Evolutionary conservation across 2,797 vertebrate species (phyloP).

Genomic region (Lycodopsis pacificus): DNA sequence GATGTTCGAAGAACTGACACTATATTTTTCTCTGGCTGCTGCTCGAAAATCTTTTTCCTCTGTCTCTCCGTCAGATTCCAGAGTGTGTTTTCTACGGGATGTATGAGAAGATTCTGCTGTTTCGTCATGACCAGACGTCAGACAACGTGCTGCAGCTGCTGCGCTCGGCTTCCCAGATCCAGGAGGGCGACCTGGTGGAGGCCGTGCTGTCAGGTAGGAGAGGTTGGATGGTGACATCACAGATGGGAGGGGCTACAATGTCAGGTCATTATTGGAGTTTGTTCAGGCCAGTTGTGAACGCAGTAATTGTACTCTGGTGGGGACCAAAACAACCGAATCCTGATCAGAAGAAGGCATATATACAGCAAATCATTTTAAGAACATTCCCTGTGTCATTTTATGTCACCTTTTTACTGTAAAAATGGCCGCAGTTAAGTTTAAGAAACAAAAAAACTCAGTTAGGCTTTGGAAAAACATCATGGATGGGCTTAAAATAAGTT

Average conservation of each 20-base stretch:
- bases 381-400: not conserved
- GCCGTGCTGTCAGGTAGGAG: conserved; percentile 93
- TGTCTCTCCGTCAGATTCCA: conserved; percentile 88
- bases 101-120: conserved; percentile 98
- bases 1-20: not conserved
- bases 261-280: no score
- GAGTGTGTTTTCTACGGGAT: conserved; percentile 98
- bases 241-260: not conserved
- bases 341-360: no score
- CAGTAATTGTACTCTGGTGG: no score
- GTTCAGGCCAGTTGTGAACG: no score
- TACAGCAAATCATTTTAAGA: not conserved
- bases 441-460: not conserved
- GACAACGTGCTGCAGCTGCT: conserved; percentile 96
- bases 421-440: no score
- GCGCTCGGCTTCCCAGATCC: conserved; percentile 92
- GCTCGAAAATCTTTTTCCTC: not conserved
- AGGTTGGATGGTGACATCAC: not conserved
- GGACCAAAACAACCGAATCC: no score
- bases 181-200: conserved; percentile 96
- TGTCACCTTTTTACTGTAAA: no score
- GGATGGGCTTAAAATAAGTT: no score
- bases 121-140: conserved; percentile 91
- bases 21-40: no score
- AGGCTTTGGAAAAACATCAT: no score